Percentiles rank a stretch among this genome's conserved stretches.
phyloP scores from a whole-genome alignment of 2,113 vertebrate species.

The Uria aalge region DNA sequence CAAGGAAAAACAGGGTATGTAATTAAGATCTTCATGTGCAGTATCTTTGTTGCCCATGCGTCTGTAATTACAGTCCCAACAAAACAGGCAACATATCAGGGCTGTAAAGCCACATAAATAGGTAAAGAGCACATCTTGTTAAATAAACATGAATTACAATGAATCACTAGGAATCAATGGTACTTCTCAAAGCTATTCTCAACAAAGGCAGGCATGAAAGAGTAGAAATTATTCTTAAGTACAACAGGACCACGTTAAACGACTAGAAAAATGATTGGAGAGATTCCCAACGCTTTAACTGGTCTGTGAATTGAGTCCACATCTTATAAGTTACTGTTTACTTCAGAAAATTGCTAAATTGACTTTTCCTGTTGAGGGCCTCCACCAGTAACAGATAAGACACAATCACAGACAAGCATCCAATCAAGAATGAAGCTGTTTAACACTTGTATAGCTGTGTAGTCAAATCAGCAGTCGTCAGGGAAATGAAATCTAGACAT shows the following conservation, averaged over 20 bases:
- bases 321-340: neutral
- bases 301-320: neutral
- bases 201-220: neutral
- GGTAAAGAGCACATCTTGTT: neutral
- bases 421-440: neutral
- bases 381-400: neutral
- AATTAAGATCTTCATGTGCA: constrained; percentile 18
- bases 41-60: neutral
- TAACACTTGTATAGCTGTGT: neutral
- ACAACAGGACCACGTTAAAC: neutral
- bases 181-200: neutral
- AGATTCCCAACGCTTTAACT: neutral
- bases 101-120: neutral
- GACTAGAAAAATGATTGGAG: neutral
- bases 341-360: neutral
- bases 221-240: neutral
- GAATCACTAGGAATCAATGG: neutral
- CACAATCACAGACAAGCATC: neutral
- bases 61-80: neutral
- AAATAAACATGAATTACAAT: neutral
- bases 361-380: neutral
- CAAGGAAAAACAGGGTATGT: neutral
- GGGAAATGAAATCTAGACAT: neutral
- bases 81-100: neutral
- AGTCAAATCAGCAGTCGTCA: neutral